phyloP scores from a whole-genome alignment of 2,113 vertebrate species.

The Callocephalon fimbriatum region DNA sequence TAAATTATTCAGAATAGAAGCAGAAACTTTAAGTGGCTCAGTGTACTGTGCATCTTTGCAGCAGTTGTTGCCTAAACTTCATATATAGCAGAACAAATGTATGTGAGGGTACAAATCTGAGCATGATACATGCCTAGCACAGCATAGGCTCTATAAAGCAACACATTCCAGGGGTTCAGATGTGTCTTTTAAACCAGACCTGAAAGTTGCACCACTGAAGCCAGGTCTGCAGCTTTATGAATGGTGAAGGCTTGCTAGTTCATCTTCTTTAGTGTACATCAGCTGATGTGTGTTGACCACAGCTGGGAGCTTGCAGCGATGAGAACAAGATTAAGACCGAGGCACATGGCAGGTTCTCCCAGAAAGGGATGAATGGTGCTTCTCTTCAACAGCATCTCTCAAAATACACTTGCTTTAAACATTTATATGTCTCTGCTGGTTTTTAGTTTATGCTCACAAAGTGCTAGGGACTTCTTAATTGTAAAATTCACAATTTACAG shows the following conservation, averaged over 20 bases:
- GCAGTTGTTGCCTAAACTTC: not conserved
- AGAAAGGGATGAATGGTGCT: not conserved
- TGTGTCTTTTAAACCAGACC: not conserved
- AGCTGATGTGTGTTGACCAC: not conserved
- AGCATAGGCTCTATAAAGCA: not conserved
- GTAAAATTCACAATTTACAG: not conserved
- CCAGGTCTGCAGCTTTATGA: not conserved
- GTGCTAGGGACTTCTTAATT: not conserved
- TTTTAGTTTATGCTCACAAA: not conserved
- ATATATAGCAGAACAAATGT: not conserved
- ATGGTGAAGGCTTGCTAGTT: not conserved
- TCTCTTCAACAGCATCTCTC: not conserved
- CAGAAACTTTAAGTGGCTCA: not conserved
- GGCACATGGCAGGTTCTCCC: fast-evolving
- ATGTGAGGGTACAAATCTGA: not conserved
- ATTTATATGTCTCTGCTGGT: not conserved
- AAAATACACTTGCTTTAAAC: not conserved
- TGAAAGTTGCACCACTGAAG: not conserved
- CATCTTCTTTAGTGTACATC: not conserved
- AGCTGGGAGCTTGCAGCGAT: not conserved
- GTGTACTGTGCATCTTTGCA: not conserved
- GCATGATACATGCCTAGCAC: not conserved
- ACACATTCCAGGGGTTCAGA: not conserved
- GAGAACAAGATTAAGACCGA: not conserved
- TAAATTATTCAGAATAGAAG: conserved; percentile 31